Conservation (phyloP, 2,888 invertebrate genomes). For the Notodonta ziczac region DNA sequence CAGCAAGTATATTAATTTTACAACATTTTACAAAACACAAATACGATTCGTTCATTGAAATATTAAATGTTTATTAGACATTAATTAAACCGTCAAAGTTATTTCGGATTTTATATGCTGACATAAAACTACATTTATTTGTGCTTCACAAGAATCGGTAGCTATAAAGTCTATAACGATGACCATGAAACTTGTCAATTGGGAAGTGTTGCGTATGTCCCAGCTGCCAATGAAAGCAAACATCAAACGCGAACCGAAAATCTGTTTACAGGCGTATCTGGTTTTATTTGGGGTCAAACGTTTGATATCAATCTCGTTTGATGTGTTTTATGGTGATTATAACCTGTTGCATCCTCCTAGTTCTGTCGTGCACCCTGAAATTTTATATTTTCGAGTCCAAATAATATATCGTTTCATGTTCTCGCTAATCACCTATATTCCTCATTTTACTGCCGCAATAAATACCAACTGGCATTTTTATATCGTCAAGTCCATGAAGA, state of each 20-base stretch:
- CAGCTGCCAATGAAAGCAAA: constrained; percentile 58
- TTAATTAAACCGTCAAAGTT: background rate
- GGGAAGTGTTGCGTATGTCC: constrained; percentile 50
- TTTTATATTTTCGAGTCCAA: constrained; percentile 25
- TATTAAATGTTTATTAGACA: background rate
- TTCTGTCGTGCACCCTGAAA: constrained; percentile 18
- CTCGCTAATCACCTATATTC: constrained; percentile 16
- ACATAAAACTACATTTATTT: constrained; percentile 9
- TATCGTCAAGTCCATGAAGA: background rate
- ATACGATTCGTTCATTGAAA: background rate
- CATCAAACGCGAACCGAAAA: constrained; percentile 62
- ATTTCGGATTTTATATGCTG: constrained; percentile 6
- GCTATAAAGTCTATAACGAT: constrained; percentile 37
- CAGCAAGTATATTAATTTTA: background rate
- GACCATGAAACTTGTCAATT: constrained; percentile 57
- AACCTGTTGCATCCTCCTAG: constrained; percentile 38
- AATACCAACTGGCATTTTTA: constrained; percentile 11
- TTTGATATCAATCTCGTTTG: constrained; percentile 70
- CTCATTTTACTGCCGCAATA: constrained; percentile 15
- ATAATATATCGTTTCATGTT: constrained; percentile 20
- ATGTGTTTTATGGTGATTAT: constrained; percentile 64
- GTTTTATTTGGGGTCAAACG: constrained; percentile 71
- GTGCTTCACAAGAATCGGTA: constrained; percentile 23
- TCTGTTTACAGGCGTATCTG: constrained; percentile 63
- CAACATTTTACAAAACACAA: background rate